phyloP scores from a whole-genome alignment of 35 echinoderm and acorn worm genomes.

The Heliocidaris erythrogramma region DNA sequence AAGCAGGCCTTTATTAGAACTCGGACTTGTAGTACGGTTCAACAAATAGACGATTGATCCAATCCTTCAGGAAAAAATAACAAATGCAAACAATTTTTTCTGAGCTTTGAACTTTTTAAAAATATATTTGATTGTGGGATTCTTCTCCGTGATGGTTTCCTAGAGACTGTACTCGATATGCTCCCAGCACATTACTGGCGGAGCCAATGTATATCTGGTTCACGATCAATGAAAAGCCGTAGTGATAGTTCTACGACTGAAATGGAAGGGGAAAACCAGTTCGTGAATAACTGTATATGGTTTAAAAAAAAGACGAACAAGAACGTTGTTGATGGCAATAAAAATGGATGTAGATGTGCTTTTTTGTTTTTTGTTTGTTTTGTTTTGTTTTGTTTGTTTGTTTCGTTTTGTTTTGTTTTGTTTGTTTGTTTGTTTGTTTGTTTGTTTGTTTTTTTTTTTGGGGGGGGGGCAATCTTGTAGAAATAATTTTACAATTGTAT shows the following conservation, averaged over 20 bases:
- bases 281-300: no score
- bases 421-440: no score
- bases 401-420: no score
- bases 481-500: no score
- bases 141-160: not conserved
- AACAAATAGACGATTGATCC: constrained; percentile 15
- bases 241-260: not conserved
- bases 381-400: no score
- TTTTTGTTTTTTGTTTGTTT: no score
- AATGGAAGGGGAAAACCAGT: not conserved
- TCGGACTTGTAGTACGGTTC: constrained; percentile 72
- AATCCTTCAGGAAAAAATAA: no score
- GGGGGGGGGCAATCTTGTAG: no score
- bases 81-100: not conserved
- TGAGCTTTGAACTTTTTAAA: not conserved
- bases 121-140: not conserved
- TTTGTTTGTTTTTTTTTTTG: no score
- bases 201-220: not conserved
- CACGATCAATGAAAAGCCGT: not conserved
- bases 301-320: not conserved
- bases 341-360: no score
- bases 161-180: not conserved
- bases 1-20: constrained; percentile 65
- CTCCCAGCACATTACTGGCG: not conserved
- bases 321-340: not conserved